phyloP scores from a whole-genome alignment of 64 coral and sea anemone genomes.

The Montipora foliosa region DNA sequence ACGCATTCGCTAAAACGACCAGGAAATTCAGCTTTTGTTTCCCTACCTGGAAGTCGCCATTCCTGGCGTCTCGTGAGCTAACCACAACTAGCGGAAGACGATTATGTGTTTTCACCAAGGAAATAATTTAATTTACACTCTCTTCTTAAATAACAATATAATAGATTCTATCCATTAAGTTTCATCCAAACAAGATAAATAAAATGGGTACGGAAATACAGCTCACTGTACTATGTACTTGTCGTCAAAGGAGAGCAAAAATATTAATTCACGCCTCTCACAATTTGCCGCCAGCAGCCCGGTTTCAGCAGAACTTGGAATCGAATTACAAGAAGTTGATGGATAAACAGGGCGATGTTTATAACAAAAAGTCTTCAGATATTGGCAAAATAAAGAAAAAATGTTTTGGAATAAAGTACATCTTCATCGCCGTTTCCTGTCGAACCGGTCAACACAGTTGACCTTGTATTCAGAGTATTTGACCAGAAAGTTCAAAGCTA shows the following conservation, averaged over 20 bases:
- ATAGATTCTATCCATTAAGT: neutral
- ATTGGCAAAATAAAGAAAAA: neutral
- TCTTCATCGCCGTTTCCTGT: neutral
- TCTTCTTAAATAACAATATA: conserved; percentile 7
- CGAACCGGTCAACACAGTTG: neutral
- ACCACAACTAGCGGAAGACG: neutral
- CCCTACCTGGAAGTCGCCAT: neutral
- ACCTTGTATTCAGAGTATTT: neutral
- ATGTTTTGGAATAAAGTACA: no score
- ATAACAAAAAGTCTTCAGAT: neutral
- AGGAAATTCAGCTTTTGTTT: neutral
- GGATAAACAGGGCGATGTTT: neutral
- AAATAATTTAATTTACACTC: conserved; percentile 38
- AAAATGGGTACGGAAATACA: neutral
- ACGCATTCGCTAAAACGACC: neutral
- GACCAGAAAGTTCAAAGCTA: neutral
- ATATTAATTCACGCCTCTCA: neutral
- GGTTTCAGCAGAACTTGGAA: neutral
- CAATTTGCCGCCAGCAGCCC: neutral
- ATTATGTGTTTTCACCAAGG: neutral
- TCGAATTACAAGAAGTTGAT: neutral
- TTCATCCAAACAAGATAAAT: conserved; percentile 19
- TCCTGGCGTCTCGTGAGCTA: neutral
- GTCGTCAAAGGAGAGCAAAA: neutral
- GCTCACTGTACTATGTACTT: neutral